These are phyloP conservation scores for Gallinago undulata DNA, from an alignment of 2,113 vertebrate genomes.

Conservation along the genomic window DNA sequence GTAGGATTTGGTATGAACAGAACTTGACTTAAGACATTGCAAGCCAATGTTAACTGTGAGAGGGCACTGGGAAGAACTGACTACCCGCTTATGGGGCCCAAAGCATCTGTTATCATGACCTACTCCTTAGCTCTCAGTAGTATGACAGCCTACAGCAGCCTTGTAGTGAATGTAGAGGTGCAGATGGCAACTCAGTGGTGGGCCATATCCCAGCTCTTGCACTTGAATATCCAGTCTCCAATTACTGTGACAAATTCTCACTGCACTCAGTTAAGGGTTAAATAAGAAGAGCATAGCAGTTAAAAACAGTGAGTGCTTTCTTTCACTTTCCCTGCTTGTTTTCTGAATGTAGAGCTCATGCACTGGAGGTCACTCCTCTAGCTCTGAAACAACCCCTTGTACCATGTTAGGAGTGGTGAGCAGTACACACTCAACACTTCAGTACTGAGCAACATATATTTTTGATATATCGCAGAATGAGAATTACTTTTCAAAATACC, in stretches of 20 bases:
- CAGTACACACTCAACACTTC: neutral
- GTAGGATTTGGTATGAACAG: neutral
- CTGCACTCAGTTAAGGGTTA: neutral
- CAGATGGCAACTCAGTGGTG: conserved; percentile 19
- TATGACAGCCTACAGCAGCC: neutral
- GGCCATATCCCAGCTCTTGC: neutral
- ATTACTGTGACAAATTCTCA: neutral
- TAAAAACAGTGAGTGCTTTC: neutral
- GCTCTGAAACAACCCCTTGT: neutral
- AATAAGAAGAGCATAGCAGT: neutral
- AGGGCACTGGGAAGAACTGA: neutral
- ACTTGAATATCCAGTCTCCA: neutral
- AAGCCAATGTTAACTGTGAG: neutral
- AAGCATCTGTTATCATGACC: neutral
- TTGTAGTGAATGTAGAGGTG: neutral
- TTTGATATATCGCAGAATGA: neutral
- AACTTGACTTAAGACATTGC: neutral
- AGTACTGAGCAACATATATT: neutral
- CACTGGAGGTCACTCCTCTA: neutral
- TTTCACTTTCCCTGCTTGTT: neutral
- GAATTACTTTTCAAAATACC: neutral
- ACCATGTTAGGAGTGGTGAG: neutral
- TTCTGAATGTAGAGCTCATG: neutral
- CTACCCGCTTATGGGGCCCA: neutral
- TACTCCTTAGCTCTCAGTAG: neutral